Base-by-base conservation (phyloP, 2,113 vertebrate genomes). In the Pionites leucogaster region DNA sequence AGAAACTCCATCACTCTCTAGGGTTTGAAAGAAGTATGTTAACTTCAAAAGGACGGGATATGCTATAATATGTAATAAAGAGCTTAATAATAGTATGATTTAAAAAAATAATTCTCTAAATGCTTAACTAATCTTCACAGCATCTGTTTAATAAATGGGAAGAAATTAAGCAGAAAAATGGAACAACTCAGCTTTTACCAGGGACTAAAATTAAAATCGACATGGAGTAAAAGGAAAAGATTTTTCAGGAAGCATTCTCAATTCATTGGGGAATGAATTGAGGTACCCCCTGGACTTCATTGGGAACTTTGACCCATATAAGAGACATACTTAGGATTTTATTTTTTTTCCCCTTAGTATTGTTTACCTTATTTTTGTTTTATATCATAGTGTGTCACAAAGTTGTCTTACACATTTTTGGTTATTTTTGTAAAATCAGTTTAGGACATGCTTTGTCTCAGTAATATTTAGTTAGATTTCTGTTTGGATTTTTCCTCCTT, bases 281-380 rank as follows among this genome's bases (percentile, higher is more conserved):
- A 29, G 7, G 23, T 50, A 6, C 17, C 11, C 13, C 23, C 74
- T 64, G 35, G 23, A 70, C 42, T 6, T 92, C 14, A 25, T 0
- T 55, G 17, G 25, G 10, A 85, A 15, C 28, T 70, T 81, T 74
- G 25, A 4, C 37, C 47, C 42, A 7, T 64, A 9, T 50, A 65
- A 65, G 33, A 20, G 16, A 69, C 2, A 1, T 47, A 39, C 25
- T 68, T 65, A 18, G 11, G 50, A 50, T 25, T 41, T 49, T 35
- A 20, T 67, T 37, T 49, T 7, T 0, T 1, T 7, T 1, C 12
- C 17, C 11, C 20, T 50, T 78, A 3, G 0, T 63, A 19, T 12
- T 1, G 3, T 64, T 86, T 82, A 19, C 7, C 8, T 69, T 52
- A 8, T 50, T 84, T 90, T 80, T 46, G 18, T 16, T 65, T 74